phyloP scores from a whole-genome alignment of 1,140 invertebrate genomes.

The Monochamus saltuarius region DNA sequence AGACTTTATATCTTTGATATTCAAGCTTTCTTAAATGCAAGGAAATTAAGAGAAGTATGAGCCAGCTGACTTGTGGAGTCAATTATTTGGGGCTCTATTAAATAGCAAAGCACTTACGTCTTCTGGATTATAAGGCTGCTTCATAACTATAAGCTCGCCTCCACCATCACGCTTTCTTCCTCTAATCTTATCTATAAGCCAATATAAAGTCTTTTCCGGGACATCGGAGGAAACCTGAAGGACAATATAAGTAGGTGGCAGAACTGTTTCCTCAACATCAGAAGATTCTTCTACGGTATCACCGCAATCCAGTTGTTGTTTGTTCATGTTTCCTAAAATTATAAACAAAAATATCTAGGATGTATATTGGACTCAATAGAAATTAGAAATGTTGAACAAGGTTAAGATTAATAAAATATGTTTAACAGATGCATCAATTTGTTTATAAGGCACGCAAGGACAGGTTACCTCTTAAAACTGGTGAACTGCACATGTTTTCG shows the following conservation, averaged over 20 bases:
- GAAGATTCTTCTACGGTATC: slow-evolving; percentile 36
- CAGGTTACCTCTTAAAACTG: too few species aligned
- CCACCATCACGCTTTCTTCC: slow-evolving; percentile 59
- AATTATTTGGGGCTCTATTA: too few species aligned
- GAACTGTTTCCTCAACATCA: slow-evolving; percentile 39
- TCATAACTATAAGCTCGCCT: slow-evolving; percentile 60
- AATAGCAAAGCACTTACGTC: slow-evolving; percentile 42
- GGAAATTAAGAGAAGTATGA: too few species aligned
- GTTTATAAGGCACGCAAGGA: background rate
- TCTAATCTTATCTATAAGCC: slow-evolving; percentile 61
- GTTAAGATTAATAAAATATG: background rate
- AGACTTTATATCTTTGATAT: too few species aligned
- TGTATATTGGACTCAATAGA: too few species aligned
- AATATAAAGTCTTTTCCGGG: slow-evolving; percentile 56
- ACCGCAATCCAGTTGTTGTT: slow-evolving; percentile 32
- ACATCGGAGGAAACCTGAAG: slow-evolving; percentile 55
- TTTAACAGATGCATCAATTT: too few species aligned
- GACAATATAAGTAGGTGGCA: slow-evolving; percentile 59
- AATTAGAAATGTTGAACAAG: background rate
- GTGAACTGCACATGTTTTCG: background rate
- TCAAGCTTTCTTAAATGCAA: too few species aligned
- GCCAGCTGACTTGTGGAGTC: too few species aligned
- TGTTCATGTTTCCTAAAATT: slow-evolving; percentile 26
- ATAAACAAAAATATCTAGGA: too few species aligned
- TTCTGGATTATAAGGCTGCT: slow-evolving; percentile 52